Evolutionary conservation across 2,888 invertebrate species (phyloP).

Genomic region (Drosophila kanekoi): DNA sequence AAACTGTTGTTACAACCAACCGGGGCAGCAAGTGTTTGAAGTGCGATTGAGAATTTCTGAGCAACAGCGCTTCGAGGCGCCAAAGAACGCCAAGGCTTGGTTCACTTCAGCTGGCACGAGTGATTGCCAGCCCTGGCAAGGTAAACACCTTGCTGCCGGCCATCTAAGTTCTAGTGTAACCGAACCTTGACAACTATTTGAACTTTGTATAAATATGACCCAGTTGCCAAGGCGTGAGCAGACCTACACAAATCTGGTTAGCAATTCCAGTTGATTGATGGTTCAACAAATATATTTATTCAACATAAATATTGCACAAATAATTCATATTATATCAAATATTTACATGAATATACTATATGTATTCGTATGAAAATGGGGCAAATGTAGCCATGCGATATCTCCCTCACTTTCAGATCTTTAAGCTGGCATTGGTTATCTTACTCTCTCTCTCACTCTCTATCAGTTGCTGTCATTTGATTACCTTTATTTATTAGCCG

Average conservation of each 20-base stretch:
- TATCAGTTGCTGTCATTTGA: neutral
- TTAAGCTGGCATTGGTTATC: too few species aligned
- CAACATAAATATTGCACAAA: too few species aligned
- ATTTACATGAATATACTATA: too few species aligned
- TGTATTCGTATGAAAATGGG: too few species aligned
- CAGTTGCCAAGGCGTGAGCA: neutral
- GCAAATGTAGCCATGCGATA: too few species aligned
- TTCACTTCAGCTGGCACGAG: constrained; percentile 1
- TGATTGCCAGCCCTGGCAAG: constrained; percentile 40
- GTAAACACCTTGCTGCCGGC: constrained; percentile 48
- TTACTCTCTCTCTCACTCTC: neutral
- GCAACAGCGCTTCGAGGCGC: constrained; percentile 9
- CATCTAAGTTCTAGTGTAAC: constrained; percentile 7
- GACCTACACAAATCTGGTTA: neutral
- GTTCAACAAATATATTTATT: neutral
- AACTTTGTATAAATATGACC: constrained; percentile 20
- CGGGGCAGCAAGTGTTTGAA: constrained; percentile 57
- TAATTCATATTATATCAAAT: too few species aligned
- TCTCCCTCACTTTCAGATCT: too few species aligned
- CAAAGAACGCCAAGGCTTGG: neutral
- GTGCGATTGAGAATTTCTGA: constrained; percentile 71
- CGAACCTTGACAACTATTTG: constrained; percentile 39
- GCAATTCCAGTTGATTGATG: neutral
- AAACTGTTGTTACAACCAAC: constrained; percentile 54
- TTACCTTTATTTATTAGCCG: neutral